Base-by-base conservation (phyloP, 2,797 vertebrate genomes). In the Cryptoprocta ferox region DNA sequence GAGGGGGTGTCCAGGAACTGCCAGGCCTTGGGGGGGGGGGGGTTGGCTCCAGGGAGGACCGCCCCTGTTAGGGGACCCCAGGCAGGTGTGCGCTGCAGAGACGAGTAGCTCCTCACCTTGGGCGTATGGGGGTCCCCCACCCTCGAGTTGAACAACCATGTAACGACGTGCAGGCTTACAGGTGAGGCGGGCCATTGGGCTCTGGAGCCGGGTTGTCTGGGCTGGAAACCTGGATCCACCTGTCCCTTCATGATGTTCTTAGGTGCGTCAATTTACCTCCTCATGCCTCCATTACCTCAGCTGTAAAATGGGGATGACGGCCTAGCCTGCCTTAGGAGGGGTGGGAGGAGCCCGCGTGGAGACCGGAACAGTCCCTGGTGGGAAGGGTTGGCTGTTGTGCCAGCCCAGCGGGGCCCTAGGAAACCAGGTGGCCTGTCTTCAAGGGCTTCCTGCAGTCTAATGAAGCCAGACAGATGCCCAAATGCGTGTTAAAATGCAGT, bases 281-380 rank as follows among this genome's bases (percentile, higher is more conserved):
- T 21, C 53, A 6, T 35, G 48, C 48, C 61, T 59, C 82, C 28
- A 5, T 35, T 24, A 35, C 59, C 66, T 81, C 12, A 2, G 32
- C 85, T 83, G n/a, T 78, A 65, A 81, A 66, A 13, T 39, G 56
- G n/a, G 14, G n/a, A 15, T 53, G 4, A 79, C 8, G 9, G 3
- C 7, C 32, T 68, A 56, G 7, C 19, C 50, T 37, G 10, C 79
- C 14, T 82, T 21, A 63, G 2, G 59, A 26, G n/a, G n/a, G 28
- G 15, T 13, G 45, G 32, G 81, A 87, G 71, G 18, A 80, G 19
- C 53, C 26, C 24, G 19, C 13, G 0, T 5, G 65, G 11, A 37
- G 24, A 70, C 4, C 5, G 10, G 50, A 48, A 19, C 32, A 0
- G 9, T 2, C 8, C 50, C 35, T 53, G 30, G 4, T 1, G 15